Conservation (phyloP, 1,140 invertebrate genomes). For the Pygmarrhopalites habei region DNA sequence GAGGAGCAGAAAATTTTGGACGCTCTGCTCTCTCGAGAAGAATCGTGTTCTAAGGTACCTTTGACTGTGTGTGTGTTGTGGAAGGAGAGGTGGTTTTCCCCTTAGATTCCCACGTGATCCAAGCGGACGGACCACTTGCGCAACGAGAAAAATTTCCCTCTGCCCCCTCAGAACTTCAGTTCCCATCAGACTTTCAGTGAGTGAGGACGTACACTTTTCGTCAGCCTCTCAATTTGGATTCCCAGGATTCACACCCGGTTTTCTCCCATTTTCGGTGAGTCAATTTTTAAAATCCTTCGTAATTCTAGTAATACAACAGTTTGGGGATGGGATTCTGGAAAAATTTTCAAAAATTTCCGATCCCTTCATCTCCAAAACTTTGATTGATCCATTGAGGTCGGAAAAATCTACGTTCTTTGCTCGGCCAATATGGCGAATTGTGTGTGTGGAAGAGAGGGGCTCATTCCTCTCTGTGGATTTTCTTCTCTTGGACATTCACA, state of each 20-base stretch:
- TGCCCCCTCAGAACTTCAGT: not conserved
- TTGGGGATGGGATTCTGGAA: not conserved
- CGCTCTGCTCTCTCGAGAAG: too few relatives aligned
- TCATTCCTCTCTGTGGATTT: too few relatives aligned
- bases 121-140: conserved; percentile 12
- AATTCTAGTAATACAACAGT: not conserved
- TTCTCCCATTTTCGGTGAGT: too few relatives aligned
- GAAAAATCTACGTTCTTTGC: too few relatives aligned
- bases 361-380: too few relatives aligned
- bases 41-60: not conserved
- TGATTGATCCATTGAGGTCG: too few relatives aligned
- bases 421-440: too few relatives aligned
- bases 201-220: not conserved
- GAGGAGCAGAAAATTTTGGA: not conserved
- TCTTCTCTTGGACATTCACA: too few relatives aligned
- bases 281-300: not conserved
- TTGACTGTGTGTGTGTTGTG: too few relatives aligned
- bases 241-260: not conserved
- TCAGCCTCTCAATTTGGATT: not conserved
- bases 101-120: not conserved
- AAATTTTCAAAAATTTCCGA: not conserved
- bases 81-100: not conserved
- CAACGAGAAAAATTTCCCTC: conserved; percentile 9
- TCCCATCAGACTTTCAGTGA: conserved; percentile 6
- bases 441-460: too few relatives aligned